phyloP scores from a whole-genome alignment of 2,888 invertebrate genomes.

The Craniophora ligustri region DNA sequence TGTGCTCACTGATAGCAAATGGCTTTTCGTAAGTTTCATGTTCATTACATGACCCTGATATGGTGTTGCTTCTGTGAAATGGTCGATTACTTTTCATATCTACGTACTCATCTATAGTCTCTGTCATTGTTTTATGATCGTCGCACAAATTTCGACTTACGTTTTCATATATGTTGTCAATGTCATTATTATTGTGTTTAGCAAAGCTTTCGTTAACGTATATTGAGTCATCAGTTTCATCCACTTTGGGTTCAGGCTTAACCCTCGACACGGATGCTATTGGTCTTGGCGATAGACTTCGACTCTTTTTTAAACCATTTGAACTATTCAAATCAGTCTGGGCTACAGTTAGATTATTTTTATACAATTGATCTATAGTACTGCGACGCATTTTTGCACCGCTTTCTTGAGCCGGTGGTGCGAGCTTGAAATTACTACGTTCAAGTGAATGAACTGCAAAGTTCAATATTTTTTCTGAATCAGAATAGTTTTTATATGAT shows the following conservation, averaged over 20 bases:
- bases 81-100: constrained; percentile 24
- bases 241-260: constrained; percentile 12
- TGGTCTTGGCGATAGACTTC: constrained; percentile 59
- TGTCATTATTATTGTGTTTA: constrained; percentile 13
- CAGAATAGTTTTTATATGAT: constrained; percentile 17
- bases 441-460: background rate
- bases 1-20: constrained; percentile 3
- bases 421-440: constrained; percentile 10
- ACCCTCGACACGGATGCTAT: constrained; percentile 12
- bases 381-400: constrained; percentile 20
- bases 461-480: constrained; percentile 23
- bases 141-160: constrained; percentile 60
- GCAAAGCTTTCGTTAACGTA: constrained; percentile 18
- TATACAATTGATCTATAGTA: constrained; percentile 30
- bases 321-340: background rate
- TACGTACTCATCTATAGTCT: constrained; percentile 18
- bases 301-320: constrained; percentile 60
- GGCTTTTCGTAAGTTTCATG: constrained; percentile 3
- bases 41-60: constrained; percentile 11
- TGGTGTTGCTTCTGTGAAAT: constrained; percentile 23
- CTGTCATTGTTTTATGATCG: constrained; percentile 62
- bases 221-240: constrained; percentile 27
- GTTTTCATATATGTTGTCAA: constrained; percentile 42
- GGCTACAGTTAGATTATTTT: background rate
- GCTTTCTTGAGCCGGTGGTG: constrained; percentile 1